Conservation (phyloP, 2,113 vertebrate species). For the Telmatochromis sp. region DNA sequence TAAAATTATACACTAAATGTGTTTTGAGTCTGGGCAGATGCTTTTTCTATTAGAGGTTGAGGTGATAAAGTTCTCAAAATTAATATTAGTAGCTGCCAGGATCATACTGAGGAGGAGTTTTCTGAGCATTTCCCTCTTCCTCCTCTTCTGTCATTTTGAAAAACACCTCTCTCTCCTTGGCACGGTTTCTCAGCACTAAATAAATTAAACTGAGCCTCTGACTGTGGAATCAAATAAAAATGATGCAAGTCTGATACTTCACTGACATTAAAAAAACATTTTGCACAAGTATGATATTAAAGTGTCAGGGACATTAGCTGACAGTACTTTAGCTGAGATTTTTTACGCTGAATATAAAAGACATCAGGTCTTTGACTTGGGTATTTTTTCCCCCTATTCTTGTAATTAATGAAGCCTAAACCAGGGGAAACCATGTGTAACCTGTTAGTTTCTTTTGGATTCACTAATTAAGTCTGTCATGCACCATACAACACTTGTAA, state of each 20-base stretch:
- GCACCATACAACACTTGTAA: background rate
- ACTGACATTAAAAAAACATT: background rate
- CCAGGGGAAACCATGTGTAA: background rate
- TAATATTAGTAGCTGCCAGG: background rate
- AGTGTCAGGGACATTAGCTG: background rate
- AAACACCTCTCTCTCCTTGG: background rate
- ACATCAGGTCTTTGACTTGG: background rate
- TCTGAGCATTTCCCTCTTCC: background rate
- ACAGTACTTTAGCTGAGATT: background rate
- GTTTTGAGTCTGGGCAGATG: background rate
- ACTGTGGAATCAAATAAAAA: background rate
- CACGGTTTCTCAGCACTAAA: background rate
- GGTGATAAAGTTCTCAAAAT: background rate
- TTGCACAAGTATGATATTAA: background rate
- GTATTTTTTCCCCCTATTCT: background rate
- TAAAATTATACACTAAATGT: background rate
- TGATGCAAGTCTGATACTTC: background rate
- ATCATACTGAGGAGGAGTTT: background rate
- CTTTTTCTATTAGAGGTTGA: background rate
- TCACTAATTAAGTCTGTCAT: background rate
- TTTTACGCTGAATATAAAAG: background rate
- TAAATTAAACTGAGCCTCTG: background rate
- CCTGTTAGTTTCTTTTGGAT: background rate
- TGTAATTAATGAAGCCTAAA: background rate
- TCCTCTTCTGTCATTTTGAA: background rate